Base-by-base conservation (phyloP, 2,113 vertebrate species). In the Tonatia bakeri region DNA sequence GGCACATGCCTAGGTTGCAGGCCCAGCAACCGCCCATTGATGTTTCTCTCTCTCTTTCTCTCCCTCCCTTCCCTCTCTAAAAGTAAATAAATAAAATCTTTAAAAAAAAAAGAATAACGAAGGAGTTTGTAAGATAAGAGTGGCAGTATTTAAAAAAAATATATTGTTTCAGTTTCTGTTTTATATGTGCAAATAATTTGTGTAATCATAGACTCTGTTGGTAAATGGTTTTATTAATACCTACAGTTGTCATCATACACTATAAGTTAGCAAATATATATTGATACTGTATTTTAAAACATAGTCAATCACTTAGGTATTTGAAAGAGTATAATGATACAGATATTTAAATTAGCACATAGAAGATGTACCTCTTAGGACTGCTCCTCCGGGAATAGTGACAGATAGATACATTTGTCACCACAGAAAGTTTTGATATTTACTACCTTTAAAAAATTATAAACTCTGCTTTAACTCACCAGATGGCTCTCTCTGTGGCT, bases 401-500 rank as follows among this genome's bases (percentile, higher is more conserved):
- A 14, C 24, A 93, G 82, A 28, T 45, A 87, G 92, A 94, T 56
- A 9, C 6, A 67, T 87, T 87, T 93, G 90, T 85, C 75, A 31
- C 72, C 69, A 28, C 3, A 50, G 13, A 93, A 97, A 75, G 50
- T 89, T 97, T 94, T 56, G 72, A n/a, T 54, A 50, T 97, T 96
- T 96, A 97, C 83, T 97, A 93, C 82, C 45, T 67, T 88, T 92
- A 95, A 87, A 61, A 89, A 97, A 87, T 83, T 94, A 83, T 56
- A 87, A 81, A 38, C 47, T 56, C 84, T 73, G 87, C 92, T 33
- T 65, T 94, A 87, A 56, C 91, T 96, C 96, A 87, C 45, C 86
- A 94, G 80, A 76, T 92, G 85, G 69, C 85, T 97, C 50, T 97
- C 70, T 54, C 3, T 89, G 17, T 52, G 67, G n/a, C 82, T 87